Percentiles rank a stretch among this genome's conserved stretches.
Evolutionary conservation across 2,888 invertebrate genomes (phyloP).

Genomic region (Rhogogaster chlorosoma): DNA sequence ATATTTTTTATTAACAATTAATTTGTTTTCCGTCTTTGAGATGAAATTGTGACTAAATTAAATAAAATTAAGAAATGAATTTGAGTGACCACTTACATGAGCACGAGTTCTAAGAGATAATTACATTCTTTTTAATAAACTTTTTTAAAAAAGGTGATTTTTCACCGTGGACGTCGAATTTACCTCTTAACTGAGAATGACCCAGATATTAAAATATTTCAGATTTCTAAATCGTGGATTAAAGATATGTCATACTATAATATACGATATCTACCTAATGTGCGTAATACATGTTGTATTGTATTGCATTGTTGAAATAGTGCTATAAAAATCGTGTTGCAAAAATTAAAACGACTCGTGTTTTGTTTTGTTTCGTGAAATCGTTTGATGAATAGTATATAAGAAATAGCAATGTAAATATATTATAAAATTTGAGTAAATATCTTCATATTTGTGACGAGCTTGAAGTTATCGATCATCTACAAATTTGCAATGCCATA

Average conservation of each 20-base stretch:
- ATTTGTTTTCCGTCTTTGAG: too few species aligned
- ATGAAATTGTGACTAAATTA: too few species aligned
- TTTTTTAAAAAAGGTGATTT: too few species aligned
- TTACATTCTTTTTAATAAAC: too few species aligned
- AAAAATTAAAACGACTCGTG: neutral
- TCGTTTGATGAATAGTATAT: neutral
- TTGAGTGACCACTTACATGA: too few species aligned
- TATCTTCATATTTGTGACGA: neutral
- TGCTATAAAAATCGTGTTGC: neutral
- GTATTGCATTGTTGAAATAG: neutral
- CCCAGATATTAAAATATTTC: neutral
- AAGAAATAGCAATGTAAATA: constrained; percentile 8
- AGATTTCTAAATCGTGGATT: neutral
- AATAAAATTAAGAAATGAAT: too few species aligned
- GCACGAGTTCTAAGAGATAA: too few species aligned
- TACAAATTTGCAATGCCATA: neutral
- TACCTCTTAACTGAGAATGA: too few species aligned
- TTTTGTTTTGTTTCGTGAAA: neutral
- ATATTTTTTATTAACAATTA: too few species aligned
- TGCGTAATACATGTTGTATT: neutral
- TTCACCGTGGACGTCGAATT: too few species aligned
- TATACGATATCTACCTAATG: neutral
- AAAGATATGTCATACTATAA: neutral
- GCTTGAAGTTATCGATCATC: neutral
- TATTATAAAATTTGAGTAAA: constrained; percentile 8